A percentile compares a stretch with the other conserved stretches of the same genome.
Evolutionary conservation across 92 coral and sea anemone genomes (phyloP).

Genomic region (Palythoa caribaeorum): DNA sequence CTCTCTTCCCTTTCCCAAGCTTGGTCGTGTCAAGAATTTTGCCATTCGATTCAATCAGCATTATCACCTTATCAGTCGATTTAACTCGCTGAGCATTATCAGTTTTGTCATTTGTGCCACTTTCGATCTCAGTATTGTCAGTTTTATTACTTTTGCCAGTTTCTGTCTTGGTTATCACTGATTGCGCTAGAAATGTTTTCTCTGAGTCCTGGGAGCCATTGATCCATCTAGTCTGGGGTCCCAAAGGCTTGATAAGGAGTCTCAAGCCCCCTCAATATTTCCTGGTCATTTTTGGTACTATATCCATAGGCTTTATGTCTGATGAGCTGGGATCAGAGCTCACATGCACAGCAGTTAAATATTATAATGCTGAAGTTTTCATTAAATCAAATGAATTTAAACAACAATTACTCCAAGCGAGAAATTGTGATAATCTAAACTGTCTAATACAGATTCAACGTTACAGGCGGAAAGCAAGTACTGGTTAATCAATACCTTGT

Average conservation of each 20-base stretch:
- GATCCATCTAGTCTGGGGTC: conserved; percentile 20
- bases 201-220: conserved; percentile 23
- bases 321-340: background rate
- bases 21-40: conserved; percentile 21
- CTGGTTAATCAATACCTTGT: conserved; percentile 24
- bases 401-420: conserved; percentile 13
- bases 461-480: background rate
- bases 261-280: background rate
- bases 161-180: conserved; percentile 16
- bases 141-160: conserved; percentile 9
- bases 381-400: conserved; percentile 11
- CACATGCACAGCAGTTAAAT: background rate
- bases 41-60: background rate
- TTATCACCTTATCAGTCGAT: background rate
- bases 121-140: background rate
- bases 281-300: background rate
- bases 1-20: conserved; percentile 22
- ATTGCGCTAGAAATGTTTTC: conserved; percentile 12
- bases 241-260: conserved; percentile 37
- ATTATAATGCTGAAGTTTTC: conserved; percentile 2
- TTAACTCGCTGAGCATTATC: background rate
- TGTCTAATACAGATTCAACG: conserved; percentile 14
- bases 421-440: conserved; percentile 21
- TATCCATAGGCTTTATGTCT: too few species aligned
- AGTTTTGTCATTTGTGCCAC: too few species aligned